Base-by-base conservation (phyloP, 1,140 invertebrate species). In the Cherax quadricarinatus region DNA sequence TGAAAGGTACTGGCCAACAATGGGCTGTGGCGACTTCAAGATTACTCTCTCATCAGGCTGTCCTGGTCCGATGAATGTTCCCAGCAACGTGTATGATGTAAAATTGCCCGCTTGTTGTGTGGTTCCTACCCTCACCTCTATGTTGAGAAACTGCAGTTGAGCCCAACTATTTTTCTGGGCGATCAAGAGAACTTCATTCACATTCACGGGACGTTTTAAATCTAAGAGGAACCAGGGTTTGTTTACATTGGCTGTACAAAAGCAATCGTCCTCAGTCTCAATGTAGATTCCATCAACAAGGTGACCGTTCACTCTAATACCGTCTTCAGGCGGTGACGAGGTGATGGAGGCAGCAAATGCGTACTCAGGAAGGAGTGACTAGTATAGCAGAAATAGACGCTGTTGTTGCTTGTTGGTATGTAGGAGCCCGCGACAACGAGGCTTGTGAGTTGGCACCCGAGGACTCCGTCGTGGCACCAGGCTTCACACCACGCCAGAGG, bases 1-100 rank as follows among this genome's bases (percentile, higher is more conserved):
- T n/a, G 30, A 73, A 7, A 86, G 21, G 41, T 86, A 86, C 9
- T 60, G 84, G 60, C 62, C 84, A 41, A 60, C 70, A 60, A 86
- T 62, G 84, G 84, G 57, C n/a, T 53, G 10, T 14, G 18, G 12
- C 5, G 84, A 60, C 16, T 49, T n/a, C 62, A 86, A n/a, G 1
- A 48, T 41, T 14, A 86, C 41, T 10, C 7, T 49, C 10, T 66
- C 21, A 30, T n/a, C 2, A 60, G 5, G 1, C 12, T 24, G 5
- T 48, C 53, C 57, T 30, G 62, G n/a, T 16, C 60, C 57, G 24
- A 4, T 14, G 84, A 86, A 66, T 10, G 62, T 16, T n/a, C 57
- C 60, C 84, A 86, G 60, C 6, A 73, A 60, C 9, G 21, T 86
- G 84, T 73, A 86, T 4, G 84, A 86, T 2, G 53, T 7, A 66